Conservation (phyloP, 2,888 invertebrate species). For the Drosophila borealis region DNA sequence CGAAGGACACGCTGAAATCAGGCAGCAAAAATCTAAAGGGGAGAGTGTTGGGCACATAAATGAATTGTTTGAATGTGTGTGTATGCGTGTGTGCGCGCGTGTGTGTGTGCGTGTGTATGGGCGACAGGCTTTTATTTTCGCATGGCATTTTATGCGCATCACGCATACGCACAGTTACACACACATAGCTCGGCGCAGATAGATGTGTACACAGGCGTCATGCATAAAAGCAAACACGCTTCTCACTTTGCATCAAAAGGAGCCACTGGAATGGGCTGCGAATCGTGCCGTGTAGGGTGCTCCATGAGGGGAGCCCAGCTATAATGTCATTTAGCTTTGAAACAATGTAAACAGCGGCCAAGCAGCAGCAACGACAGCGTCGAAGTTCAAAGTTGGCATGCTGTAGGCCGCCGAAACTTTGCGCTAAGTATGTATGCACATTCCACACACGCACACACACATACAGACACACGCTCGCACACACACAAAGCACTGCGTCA, state of each 20-base stretch:
- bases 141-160: slow-evolving; percentile 79
- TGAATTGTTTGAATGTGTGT: slow-evolving; percentile 65
- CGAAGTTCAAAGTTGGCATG: slow-evolving; percentile 75
- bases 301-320: slow-evolving; percentile 25
- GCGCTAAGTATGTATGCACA: slow-evolving; percentile 64
- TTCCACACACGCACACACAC: slow-evolving; percentile 17
- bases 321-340: slow-evolving; percentile 81
- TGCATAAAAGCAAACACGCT: slow-evolving; percentile 71
- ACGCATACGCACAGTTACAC: slow-evolving; percentile 78
- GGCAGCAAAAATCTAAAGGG: slow-evolving; percentile 58
- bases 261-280: slow-evolving; percentile 6
- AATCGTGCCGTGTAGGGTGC: background rate
- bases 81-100: background rate
- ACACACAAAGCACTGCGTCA: slow-evolving; percentile 26
- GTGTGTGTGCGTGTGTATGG: slow-evolving; percentile 3
- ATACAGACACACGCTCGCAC: slow-evolving; percentile 12
- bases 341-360: slow-evolving; percentile 75
- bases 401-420: slow-evolving; percentile 71
- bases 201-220: slow-evolving; percentile 59
- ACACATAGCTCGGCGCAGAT: slow-evolving; percentile 53
- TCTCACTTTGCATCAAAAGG: slow-evolving; percentile 69
- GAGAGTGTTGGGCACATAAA: slow-evolving; percentile 61
- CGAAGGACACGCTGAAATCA: slow-evolving; percentile 76
- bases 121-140: slow-evolving; percentile 71
- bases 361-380: slow-evolving; percentile 37